Conservation (phyloP, 1,140 invertebrate genomes). For the Ephestia elutella region DNA sequence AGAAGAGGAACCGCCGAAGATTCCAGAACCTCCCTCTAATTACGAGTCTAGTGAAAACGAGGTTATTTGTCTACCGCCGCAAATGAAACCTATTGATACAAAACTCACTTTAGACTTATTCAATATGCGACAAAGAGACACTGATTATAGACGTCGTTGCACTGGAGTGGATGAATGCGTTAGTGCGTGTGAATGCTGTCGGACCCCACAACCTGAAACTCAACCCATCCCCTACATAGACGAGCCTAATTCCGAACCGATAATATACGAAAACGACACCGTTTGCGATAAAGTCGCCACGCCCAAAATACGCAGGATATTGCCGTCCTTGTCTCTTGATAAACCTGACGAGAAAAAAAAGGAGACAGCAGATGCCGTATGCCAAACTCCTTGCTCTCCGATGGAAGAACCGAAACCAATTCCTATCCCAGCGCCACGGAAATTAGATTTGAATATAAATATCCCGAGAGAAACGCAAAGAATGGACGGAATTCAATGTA, state of each 20-base stretch:
- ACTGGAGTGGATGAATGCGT: slow-evolving; percentile 57
- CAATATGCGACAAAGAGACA: slow-evolving; percentile 33
- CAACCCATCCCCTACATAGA: slow-evolving; percentile 69
- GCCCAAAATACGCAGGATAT: slow-evolving; percentile 57
- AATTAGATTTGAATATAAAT: slow-evolving; percentile 41
- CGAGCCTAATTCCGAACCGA: slow-evolving; percentile 62
- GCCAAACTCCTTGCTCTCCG: slow-evolving; percentile 53
- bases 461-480: slow-evolving; percentile 44
- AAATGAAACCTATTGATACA: slow-evolving; percentile 61
- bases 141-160: slow-evolving; percentile 42
- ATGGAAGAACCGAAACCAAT: slow-evolving; percentile 25
- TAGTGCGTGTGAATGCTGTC: slow-evolving; percentile 64
- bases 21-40: slow-evolving; percentile 36
- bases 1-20: slow-evolving; percentile 32
- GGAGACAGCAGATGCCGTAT: slow-evolving; percentile 53
- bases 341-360: slow-evolving; percentile 44
- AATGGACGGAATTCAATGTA: slow-evolving; percentile 45
- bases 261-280: slow-evolving; percentile 63
- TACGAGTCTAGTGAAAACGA: slow-evolving; percentile 45
- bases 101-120: slow-evolving; percentile 54
- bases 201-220: slow-evolving; percentile 58
- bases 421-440: slow-evolving; percentile 22
- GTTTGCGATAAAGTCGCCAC: slow-evolving; percentile 41
- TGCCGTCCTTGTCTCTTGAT: slow-evolving; percentile 58
- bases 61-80: slow-evolving; percentile 46